Base-by-base conservation (phyloP, 2,797 vertebrate species). In the Phrynocephalus forsythii region DNA sequence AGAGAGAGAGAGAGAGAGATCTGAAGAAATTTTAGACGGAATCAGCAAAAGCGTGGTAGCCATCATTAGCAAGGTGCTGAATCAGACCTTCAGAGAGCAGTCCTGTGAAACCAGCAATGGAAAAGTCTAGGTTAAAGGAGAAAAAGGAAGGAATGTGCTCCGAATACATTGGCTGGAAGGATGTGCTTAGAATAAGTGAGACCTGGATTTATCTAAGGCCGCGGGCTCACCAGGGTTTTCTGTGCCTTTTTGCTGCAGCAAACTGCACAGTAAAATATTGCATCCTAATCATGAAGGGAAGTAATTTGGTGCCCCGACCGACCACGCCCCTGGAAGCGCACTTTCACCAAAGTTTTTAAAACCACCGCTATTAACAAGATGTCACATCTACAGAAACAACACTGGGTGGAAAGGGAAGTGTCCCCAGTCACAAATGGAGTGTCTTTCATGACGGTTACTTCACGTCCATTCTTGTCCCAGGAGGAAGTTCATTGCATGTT, bases 31-130 rank as follows among this genome's bases (percentile, higher is more conserved):
- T 82, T 87, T 56, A 44, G 80, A 48, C 44, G 2, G 63, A 52
- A 52, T 82, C 44, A 87, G 80, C 80, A 87, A 77, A 82, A 52
- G 60, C 6, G 20, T 22, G 60, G 63, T 30, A 87, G 67, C 71
- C 79, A 18, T 77, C 71, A 68, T 82, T 56, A 82, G 60, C 60
- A 68, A 67, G 52, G 24, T 28, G 72, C 80, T 82, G 72, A 87
- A 76, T 87, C 80, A 76, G 71, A 52, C 73, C 86, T 87, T 80
- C 72, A 33, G 44, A 48, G 44, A 48, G 30, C 38, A 4, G 73
- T n/a, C 18, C 50, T 76, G 7, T 33, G 60, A 82, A 82, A 67
- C 72, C 44, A 18, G 75, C 66, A 60, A 50, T 6, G 28, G 67
- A 66, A 82, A 82, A 75, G 13, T 11, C 79, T 22, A 50, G 71